A percentile compares a stretch with the other conserved stretches of the same genome.
Evolutionary conservation across 1,140 invertebrate genomes (phyloP).

Genomic region (Anagrus nilaparvatae): DNA sequence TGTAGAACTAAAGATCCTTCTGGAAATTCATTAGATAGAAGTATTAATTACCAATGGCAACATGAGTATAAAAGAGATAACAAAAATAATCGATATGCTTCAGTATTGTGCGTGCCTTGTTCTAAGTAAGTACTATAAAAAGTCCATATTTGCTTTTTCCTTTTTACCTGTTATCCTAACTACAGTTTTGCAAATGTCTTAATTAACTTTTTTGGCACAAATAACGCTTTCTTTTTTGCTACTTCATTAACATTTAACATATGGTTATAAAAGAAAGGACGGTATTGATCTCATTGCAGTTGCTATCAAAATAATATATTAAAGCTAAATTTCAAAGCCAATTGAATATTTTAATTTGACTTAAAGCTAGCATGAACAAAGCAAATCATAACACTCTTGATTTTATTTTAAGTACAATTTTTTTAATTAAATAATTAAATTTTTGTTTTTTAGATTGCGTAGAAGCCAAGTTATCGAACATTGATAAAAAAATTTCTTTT

Average conservation of each 20-base stretch:
- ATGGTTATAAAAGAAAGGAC: constrained; percentile 46
- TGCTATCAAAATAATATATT: constrained; percentile 39
- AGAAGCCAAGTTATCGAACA: constrained; percentile 33
- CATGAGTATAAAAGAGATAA: constrained; percentile 48
- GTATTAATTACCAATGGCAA: constrained; percentile 45
- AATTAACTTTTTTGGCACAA: too few relatives aligned
- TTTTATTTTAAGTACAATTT: neutral
- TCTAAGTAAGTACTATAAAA: constrained; percentile 42
- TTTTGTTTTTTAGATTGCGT: constrained; percentile 33
- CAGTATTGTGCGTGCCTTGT: constrained; percentile 44
- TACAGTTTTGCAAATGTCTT: too few relatives aligned
- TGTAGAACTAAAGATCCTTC: constrained; percentile 45
- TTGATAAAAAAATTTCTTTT: constrained; percentile 37
- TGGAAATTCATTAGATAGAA: constrained; percentile 36
- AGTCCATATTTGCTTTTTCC: too few relatives aligned
- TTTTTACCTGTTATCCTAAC: too few relatives aligned
- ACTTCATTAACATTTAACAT: too few relatives aligned
- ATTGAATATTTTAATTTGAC: neutral
- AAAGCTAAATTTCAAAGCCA: neutral
- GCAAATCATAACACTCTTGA: neutral
- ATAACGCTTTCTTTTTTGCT: too few relatives aligned
- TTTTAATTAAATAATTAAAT: neutral
- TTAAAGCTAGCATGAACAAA: neutral
- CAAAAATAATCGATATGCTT: constrained; percentile 43
- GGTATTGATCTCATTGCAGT: constrained; percentile 45